Evolutionary conservation across 2,113 vertebrate genomes (phyloP), one percentile per base, ranked within the genome.

Genomic region (Mirounga angustirostris): DNA sequence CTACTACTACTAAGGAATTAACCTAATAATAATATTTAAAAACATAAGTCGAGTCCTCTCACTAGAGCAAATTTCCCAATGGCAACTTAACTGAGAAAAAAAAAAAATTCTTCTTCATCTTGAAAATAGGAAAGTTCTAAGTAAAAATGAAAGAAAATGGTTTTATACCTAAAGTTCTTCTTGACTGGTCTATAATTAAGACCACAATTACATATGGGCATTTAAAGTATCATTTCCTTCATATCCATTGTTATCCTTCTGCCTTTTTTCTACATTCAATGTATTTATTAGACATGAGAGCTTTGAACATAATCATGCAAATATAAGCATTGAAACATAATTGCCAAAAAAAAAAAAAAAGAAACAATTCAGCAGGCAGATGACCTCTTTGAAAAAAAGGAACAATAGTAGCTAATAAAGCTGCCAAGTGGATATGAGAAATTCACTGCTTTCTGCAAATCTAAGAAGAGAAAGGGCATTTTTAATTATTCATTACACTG

Each of bases 401-500:
- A 96, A 97, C 43, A 97, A 97, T 78, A 97, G 19, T 73, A 95
- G 28, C 67, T 97, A 97, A 97, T 97, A 97, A 95, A 91, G 50
- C 88, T 97, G 85, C 67, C 81, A 91, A 93, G 18, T 61, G 16
- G 56, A 69, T 94, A 91, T 93, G 91, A 97, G 82, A 96, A 96
- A 90, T 97, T 89, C 67, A 94, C 67, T 91, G 82, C 74, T 95
- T 97, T 97, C 50, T 97, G 82, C 61, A 97, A 97, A 92, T 93
- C 89, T 94, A 91, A 95, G 91, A 97, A 61, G 89, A 94, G 89
- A 97, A 93, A 83, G 26, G 43, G 16, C 52, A 87, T 94, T 95
- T 95, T 96, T 9, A 98, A 97, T 97, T 97, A 97, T 95, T 96
- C 58, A 95, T 86, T 97, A 96, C 30, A 84, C n/a, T 91, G 79